phyloP scores from a whole-genome alignment of 2,888 invertebrate genomes.

The Artemia sinica region DNA sequence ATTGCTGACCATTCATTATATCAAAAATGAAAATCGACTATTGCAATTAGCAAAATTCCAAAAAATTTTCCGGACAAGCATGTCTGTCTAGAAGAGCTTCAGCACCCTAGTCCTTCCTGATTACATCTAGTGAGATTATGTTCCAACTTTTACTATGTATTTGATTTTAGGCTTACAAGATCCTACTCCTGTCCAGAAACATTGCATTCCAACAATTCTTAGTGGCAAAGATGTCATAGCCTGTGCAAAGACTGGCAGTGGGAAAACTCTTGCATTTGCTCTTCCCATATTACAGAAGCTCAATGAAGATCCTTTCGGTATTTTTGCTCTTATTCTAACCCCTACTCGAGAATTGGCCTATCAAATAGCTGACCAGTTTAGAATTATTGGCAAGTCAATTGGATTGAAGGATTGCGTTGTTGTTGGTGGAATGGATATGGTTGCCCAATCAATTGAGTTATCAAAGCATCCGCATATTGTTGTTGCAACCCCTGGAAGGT shows the following conservation, averaged over 20 bases:
- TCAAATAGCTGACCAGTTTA: conserved; percentile 89
- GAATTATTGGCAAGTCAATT: conserved; percentile 71
- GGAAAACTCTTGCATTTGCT: conserved; percentile 94
- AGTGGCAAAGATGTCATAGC: conserved; percentile 75
- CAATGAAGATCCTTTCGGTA: conserved; percentile 84
- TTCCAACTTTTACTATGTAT: conserved; percentile 14
- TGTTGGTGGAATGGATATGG: conserved; percentile 88
- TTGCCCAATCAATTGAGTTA: conserved; percentile 66
- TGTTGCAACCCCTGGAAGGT: conserved; percentile 78
- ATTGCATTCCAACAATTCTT: conserved; percentile 60
- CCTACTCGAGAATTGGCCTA: conserved; percentile 84
- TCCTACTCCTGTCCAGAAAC: conserved; percentile 63
- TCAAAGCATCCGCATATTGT: conserved; percentile 77
- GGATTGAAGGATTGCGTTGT: conserved; percentile 65
- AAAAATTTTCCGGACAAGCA: too few species aligned
- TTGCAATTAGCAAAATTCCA: too few species aligned
- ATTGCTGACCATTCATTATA: too few species aligned
- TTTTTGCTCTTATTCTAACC: conserved; percentile 81
- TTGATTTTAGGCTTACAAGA: conserved; percentile 45
- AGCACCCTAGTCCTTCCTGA: too few species aligned
- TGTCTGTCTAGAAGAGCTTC: too few species aligned
- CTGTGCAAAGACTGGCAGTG: conserved; percentile 92
- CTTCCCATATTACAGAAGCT: conserved; percentile 78
- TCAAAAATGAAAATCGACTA: too few species aligned
- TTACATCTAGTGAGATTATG: too few species aligned